These are phyloP conservation scores for Homarus gammarus DNA, from an alignment of 2,888 invertebrate genomes.

Conservation along the genomic window DNA sequence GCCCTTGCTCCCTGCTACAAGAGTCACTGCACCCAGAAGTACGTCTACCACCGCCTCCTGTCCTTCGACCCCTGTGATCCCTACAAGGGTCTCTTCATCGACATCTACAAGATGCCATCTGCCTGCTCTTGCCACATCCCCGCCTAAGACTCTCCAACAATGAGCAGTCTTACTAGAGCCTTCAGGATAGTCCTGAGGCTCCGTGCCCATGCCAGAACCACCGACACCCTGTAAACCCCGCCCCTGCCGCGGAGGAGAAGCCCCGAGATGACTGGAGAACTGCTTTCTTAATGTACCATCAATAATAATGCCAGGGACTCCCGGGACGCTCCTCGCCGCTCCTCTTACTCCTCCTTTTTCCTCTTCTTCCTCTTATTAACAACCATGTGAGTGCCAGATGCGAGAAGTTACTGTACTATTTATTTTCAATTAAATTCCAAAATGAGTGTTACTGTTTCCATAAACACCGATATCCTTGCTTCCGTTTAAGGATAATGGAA, in stretches of 20 bases:
- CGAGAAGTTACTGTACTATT: slow-evolving; percentile 59
- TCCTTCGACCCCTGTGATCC: slow-evolving; percentile 77
- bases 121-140: slow-evolving; percentile 78
- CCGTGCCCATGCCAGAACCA: slow-evolving; percentile 33
- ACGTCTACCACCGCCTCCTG: slow-evolving; percentile 77
- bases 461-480: no score
- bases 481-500: no score
- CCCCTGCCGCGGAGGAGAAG: slow-evolving; percentile 51
- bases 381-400: slow-evolving; percentile 65
- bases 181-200: no score
- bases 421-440: slow-evolving; percentile 47
- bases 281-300: slow-evolving; percentile 75
- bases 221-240: slow-evolving; percentile 40
- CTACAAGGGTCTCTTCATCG: slow-evolving; percentile 78
- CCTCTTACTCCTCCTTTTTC: background rate
- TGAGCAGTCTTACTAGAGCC: no score
- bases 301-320: slow-evolving; percentile 47
- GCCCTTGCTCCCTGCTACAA: slow-evolving; percentile 77
- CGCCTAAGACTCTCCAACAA: slow-evolving; percentile 28
- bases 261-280: slow-evolving; percentile 72
- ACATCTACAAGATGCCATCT: slow-evolving; percentile 78
- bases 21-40: slow-evolving; percentile 77
- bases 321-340: slow-evolving; percentile 43
- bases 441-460: background rate
- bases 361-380: slow-evolving; percentile 30